Evolutionary conservation across 2,888 invertebrate genomes (phyloP), one percentile per base, ranked within the genome.

Genomic region (Drosophila parthenogenetica): DNA sequence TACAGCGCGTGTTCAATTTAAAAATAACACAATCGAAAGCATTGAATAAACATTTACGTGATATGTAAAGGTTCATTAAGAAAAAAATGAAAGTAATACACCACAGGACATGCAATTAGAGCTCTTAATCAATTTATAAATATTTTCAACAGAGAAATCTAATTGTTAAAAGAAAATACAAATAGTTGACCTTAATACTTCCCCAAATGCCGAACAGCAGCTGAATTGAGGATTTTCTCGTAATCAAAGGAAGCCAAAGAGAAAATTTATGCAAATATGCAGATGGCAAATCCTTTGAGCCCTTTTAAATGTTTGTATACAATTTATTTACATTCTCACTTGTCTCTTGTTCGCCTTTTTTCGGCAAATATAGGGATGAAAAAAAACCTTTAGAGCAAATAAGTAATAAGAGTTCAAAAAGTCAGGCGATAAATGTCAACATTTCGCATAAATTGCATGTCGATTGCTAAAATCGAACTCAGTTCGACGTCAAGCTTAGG

Each of bases 401-500:
- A 74, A 49, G 43, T 50, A 51, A 60, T 43, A 64, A 54, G 39
- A 57, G 61, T 45, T 64, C 43, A 40, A 67, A 77, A 69, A 73
- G 77, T 74, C 72, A 69, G 59, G 48, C 84, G 84, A 81, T 82
- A 69, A 87, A 79, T 87, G 87, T 85, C 85, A 85, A 82, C 84
- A 76, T 71, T 86, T 84, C 73, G 86, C 81, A 86, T 84, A 84
- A 86, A 85, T 85, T 86, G 84, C 86, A 82, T 73, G 78, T 69
- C 67, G 79, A 79, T 73, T 73, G 73, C 39, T 59, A 60, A 55
- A 57, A 32, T 37, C 29, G 29, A 46, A 37, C 16, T 35, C 16
- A 48, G 69, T 68, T 29, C 48, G 59, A 55, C 40, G 61, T 60
- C 60, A 49, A 53, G 59, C 58, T 70, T 65, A 67, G 55, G 64